Evolutionary conservation across 1,140 invertebrate species (phyloP).

Genomic region (Elysia chlorotica): DNA sequence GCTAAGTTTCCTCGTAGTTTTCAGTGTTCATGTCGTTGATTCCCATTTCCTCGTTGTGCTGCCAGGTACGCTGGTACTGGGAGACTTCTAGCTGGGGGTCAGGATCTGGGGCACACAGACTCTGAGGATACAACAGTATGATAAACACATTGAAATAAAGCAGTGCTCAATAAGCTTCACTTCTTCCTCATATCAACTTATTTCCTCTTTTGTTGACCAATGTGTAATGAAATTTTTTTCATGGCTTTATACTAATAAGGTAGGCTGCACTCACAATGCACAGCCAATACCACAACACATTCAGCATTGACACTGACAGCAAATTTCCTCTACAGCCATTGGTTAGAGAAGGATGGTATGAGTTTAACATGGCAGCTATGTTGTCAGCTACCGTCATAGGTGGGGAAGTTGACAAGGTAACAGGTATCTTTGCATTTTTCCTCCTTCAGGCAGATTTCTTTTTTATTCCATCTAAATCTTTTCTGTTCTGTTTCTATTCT

Average conservation of each 20-base stretch:
- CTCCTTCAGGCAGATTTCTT: too few relatives aligned
- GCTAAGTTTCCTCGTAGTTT: constrained; percentile 41
- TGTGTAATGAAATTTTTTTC: neutral
- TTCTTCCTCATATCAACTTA: neutral
- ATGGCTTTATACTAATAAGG: neutral
- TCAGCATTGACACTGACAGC: neutral
- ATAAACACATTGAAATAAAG: neutral
- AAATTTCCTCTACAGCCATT: too few relatives aligned
- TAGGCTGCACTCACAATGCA: neutral
- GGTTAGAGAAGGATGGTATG: too few relatives aligned
- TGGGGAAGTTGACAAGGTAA: too few relatives aligned
- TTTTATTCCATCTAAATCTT: too few relatives aligned
- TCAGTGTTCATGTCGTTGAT: constrained; percentile 97
- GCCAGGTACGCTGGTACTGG: constrained; percentile 82
- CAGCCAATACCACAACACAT: neutral
- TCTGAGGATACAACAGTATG: constrained; percentile 60
- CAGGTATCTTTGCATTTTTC: too few relatives aligned
- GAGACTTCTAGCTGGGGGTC: constrained; percentile 77
- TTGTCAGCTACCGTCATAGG: too few relatives aligned
- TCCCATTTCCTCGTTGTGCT: constrained; percentile 95
- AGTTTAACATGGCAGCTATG: too few relatives aligned
- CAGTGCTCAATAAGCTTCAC: neutral
- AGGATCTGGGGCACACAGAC: constrained; percentile 74
- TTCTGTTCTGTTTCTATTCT: too few relatives aligned
- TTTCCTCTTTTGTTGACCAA: neutral